Percentiles rank a stretch among this genome's conserved stretches.
These are phyloP conservation scores for Cistogaster globosa DNA, from an alignment of 2,888 invertebrate genomes.

Conservation along the genomic window DNA sequence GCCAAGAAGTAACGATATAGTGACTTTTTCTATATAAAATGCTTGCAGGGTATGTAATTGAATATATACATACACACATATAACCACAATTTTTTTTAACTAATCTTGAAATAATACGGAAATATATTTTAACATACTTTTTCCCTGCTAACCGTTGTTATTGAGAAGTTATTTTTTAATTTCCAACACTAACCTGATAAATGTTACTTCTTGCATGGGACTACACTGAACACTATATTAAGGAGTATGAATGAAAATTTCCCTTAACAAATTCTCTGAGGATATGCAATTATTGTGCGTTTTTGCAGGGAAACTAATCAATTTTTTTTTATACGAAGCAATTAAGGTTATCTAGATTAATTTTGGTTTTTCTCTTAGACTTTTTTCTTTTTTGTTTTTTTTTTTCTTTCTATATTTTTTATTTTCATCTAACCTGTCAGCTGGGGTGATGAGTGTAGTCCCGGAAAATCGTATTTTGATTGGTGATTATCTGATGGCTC, in stretches of 20 bases:
- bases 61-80: no score
- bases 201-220: conserved; percentile 61
- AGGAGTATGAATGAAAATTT: background rate
- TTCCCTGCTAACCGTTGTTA: background rate
- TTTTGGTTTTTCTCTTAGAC: conserved; percentile 58
- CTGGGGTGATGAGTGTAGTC: conserved; percentile 85
- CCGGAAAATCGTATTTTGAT: conserved; percentile 87
- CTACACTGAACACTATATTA: conserved; percentile 56
- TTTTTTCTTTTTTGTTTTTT: conserved; percentile 56
- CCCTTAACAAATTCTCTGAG: background rate
- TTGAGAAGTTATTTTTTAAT: background rate
- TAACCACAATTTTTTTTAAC: background rate
- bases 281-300: background rate
- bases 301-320: conserved; percentile 24
- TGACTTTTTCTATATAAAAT: no score
- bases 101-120: background rate
- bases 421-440: conserved; percentile 71
- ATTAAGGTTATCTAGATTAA: conserved; percentile 49
- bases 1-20: no score
- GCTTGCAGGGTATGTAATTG: no score
- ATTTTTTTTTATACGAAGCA: background rate
- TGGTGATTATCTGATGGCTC: conserved; percentile 86
- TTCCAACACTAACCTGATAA: conserved; percentile 19
- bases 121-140: background rate
- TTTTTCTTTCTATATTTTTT: conserved; percentile 68